Conservation (phyloP, 2,113 vertebrate genomes). For the Pachyramphus minor region DNA sequence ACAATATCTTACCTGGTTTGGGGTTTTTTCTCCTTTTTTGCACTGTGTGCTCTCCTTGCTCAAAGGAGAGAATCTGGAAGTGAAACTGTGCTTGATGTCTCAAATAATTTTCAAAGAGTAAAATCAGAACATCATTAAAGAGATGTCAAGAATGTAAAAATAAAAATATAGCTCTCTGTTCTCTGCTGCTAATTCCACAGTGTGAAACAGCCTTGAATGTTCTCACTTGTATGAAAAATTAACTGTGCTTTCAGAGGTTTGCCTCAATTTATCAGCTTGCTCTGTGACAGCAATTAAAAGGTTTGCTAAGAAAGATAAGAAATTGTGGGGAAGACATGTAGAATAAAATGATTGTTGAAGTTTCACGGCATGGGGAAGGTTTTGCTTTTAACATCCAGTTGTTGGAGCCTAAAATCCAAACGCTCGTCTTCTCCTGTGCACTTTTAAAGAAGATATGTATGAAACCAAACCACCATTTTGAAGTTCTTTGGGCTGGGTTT, state of each 20-base stretch:
- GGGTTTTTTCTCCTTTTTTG: background rate
- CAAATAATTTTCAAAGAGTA: background rate
- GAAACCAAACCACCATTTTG: background rate
- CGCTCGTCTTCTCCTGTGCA: accelerated
- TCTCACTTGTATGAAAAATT: slow-evolving; percentile 3
- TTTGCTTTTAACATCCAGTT: background rate
- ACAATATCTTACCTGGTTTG: background rate
- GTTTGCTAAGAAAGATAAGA: background rate
- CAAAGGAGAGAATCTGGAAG: background rate
- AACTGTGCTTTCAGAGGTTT: background rate
- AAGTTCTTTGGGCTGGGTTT: background rate
- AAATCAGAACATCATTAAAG: background rate
- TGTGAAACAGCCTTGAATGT: background rate
- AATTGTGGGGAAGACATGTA: background rate
- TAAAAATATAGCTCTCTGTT: background rate
- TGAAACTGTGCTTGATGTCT: background rate
- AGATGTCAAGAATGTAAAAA: background rate
- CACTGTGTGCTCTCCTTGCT: background rate
- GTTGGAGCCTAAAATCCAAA: background rate
- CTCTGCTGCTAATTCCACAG: background rate
- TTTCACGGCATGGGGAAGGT: background rate
- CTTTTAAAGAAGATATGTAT: background rate
- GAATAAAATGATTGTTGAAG: background rate
- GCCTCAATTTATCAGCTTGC: background rate
- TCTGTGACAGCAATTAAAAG: slow-evolving; percentile 22